A percentile compares a stretch with the other conserved stretches of the same genome.
phyloP scores from a whole-genome alignment of 2,113 vertebrate genomes.

The Gambusia holbrooki region DNA sequence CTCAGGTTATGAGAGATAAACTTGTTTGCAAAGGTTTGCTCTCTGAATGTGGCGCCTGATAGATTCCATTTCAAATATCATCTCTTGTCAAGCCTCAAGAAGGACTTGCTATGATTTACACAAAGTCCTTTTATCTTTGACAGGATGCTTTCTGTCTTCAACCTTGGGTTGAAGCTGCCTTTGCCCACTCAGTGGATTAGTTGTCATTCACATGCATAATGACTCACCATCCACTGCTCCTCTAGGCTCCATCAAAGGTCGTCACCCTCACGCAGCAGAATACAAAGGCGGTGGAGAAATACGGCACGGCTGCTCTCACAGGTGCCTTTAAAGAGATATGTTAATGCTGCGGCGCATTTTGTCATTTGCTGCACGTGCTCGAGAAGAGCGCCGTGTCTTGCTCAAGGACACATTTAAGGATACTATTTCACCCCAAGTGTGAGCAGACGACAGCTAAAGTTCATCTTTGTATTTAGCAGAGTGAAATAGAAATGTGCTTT shows the following conservation, averaged over 20 bases:
- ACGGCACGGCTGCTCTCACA: conserved; percentile 36
- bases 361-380: conserved; percentile 8
- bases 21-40: background rate
- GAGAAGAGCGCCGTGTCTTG: background rate
- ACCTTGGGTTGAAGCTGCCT: conserved; percentile 48
- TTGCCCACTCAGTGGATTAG: conserved; percentile 28
- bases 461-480: too few species aligned
- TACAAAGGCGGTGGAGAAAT: conserved; percentile 57
- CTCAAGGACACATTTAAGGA: conserved; percentile 11
- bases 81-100: conserved; percentile 23
- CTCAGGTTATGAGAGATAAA: background rate
- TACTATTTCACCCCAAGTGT: background rate
- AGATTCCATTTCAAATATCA: conserved; percentile 42
- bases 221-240: conserved; percentile 55
- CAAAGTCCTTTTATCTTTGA: conserved; percentile 51
- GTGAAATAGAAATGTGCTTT: too few species aligned
- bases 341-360: conserved; percentile 25
- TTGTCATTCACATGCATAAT: conserved; percentile 66
- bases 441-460: too few species aligned
- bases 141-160: conserved; percentile 30
- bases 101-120: conserved; percentile 30
- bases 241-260: conserved; percentile 64
- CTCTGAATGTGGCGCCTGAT: conserved; percentile 7
- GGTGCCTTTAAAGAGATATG: conserved; percentile 46
- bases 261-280: conserved; percentile 54